Evolutionary conservation across 2,888 invertebrate genomes (phyloP), one percentile per base, ranked within the genome.

Genomic region (Eurytoma californica): DNA sequence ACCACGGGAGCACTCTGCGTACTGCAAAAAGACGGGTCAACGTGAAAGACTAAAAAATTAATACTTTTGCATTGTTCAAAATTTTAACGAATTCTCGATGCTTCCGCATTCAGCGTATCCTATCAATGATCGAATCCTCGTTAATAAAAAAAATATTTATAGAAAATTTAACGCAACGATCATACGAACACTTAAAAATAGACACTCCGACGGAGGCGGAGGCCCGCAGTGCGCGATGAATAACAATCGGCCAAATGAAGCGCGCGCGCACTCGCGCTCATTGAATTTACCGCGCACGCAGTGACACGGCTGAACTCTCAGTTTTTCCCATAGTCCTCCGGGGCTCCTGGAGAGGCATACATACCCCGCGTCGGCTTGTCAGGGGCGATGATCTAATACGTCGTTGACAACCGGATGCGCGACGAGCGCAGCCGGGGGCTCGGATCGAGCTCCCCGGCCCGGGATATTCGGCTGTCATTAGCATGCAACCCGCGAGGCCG

Each of bases 401-500:
- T 83, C 85, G 87, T 86, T 86, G 88, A 88, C 88, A 89, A 89
- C 89, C 88, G 89, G 89, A 89, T 89, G 87, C 87, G 86, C 82
- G 81, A 82, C 75, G 82, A 82, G 83, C 82, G 84, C 83, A 84
- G 86, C 84, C 83, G 84, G 84, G 85, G 84, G 84, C 86, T 84
- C 84, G 84, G 83, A 82, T 7, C 82, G 78, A 83, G 83, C 83
- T 81, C 83, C 60, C 80, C 82, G 39, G 39, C 82, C 82, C 86
- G 81, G 83, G 82, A 73, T 78, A 79, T 83, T 83, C 81, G 79
- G 72, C 80, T 80, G 53, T 82, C 86, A 90, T 90, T 90, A 90
- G 87, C 89, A 90, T 90, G 89, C 90, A 87, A 85, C 88, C 86
- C 88, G 87, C 87, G 88, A 84, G 83, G 85, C 86, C 88, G 89